phyloP scores from a whole-genome alignment of 2,797 vertebrate species.

The Urosaurus nigricauda region DNA sequence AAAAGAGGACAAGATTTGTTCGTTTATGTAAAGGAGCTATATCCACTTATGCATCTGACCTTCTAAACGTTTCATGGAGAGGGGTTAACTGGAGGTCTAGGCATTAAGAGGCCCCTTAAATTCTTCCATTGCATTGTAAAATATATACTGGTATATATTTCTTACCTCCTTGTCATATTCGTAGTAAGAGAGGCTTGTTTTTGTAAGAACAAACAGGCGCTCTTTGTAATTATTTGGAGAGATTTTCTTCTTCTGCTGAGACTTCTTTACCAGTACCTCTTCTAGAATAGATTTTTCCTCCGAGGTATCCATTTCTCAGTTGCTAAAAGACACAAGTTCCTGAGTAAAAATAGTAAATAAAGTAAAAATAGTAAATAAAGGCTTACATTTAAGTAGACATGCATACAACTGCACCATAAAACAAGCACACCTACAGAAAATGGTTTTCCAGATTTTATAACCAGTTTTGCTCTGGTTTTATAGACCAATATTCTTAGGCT shows the following conservation, averaged over 20 bases:
- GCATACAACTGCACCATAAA: neutral
- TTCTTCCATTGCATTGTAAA: neutral
- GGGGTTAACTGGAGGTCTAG: neutral
- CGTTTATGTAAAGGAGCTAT: neutral
- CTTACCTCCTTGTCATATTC: slow-evolving; percentile 77
- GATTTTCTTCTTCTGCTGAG: slow-evolving; percentile 80
- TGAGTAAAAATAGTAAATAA: neutral
- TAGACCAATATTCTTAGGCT: neutral
- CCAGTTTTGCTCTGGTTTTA: neutral
- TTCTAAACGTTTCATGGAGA: too few relatives aligned
- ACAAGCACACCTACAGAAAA: neutral
- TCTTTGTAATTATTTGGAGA: slow-evolving; percentile 78
- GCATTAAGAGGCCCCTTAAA: neutral
- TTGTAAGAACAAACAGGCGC: slow-evolving; percentile 74
- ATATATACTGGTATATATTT: too few relatives aligned
- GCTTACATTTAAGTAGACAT: neutral
- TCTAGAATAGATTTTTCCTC: slow-evolving; percentile 73
- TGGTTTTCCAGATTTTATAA: neutral
- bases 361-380: neutral
- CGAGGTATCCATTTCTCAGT: slow-evolving; percentile 45
- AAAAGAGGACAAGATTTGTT: neutral
- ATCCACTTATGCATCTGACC: neutral
- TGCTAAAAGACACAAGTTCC: neutral
- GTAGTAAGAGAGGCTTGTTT: slow-evolving; percentile 73
- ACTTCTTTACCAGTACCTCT: slow-evolving; percentile 78